Base-by-base conservation (phyloP, 2,888 invertebrate genomes). In the Scaptomyza polygonia region DNA sequence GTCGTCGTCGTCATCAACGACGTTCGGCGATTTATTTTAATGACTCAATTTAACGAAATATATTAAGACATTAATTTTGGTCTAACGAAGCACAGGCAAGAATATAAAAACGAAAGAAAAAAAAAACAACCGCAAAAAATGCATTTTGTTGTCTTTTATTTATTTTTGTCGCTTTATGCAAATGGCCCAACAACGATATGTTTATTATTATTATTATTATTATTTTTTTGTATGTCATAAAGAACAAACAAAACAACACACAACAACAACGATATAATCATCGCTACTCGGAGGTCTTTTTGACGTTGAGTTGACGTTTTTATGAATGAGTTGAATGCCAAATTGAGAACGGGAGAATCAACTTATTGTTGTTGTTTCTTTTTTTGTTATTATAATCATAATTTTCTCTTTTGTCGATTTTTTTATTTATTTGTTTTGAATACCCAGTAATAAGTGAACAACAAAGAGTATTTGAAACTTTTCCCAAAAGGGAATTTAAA, bases 11-110 rank as follows among this genome's bases (percentile, higher is more conserved):
- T 39, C 81, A 52, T 72, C 48, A 32, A 21, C 65, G 54, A 53
- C 77, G 58, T 54, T 58, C 62, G 84, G 77, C 90, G 82, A 88
- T 89, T 89, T 89, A 89, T 88, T 89, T 90, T 89, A 89, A 89
- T 89, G 89, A 84, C 89, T 89, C 90, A 89, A 89, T 89, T 90
- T 89, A 89, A 87, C 69, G 88, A 83, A 89, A 89, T 85, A 88
- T 89, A 89, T 84, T 82, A 88, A 86, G 89, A 80, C 81, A 83
- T 86, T 74, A 80, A 85, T 80, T 75, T 73, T 75, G 86, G 86
- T 87, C 85, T 82, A 87, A 82, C 88, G 70, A 82, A 82, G 67
- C 67, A 39, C 58, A 59, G 42, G 27, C 58, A 51, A 56, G 55
- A 49, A 44, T 5, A 25, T 25, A 25, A 25, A 25, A 25, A 4